Evolutionary conservation across 2,797 vertebrate genomes (phyloP), one percentile per base, ranked within the genome.

Genomic region (Morelia viridis): DNA sequence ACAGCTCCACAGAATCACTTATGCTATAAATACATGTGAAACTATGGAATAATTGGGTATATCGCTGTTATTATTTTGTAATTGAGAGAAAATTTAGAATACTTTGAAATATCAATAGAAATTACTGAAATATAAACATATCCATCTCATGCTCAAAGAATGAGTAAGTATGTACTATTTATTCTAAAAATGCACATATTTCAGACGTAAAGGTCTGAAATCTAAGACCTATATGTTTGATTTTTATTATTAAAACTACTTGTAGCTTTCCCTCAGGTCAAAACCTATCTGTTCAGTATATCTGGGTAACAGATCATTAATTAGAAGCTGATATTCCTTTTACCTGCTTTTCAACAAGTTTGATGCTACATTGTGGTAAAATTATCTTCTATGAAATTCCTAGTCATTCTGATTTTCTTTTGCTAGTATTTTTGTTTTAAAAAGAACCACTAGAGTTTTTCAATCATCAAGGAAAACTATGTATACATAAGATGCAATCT

Each of bases 81-180:
- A 91, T 87, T 92, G 58, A 92, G 28, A 93, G 65, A 3, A 93
- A 41, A 46, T 94, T 93, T 80, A 10, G 91, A 71, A 94, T 11
- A 93, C 13, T 94, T 90, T 91, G 76, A 93, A 94, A 90, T 90
- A 76, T 71, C 89, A 60, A 85, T 76, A 76, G 71, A 93, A 93
- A 87, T 90, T 88, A 94, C 24, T 92, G 46, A 94, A 94, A 92
- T 53, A 85, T 7, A 91, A 22, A 89, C 11, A 83, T n/a, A 22
- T 22, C 3, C 12, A 53, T 84, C 53, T 60, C 57, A 60, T 41
- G 46, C 53, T 41, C 35, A 85, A 65, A 85, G 35, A 53, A 17
- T 92, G 57, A 92, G 85, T 94, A 95, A 8, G 8, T 84, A 28
- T 26, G 13, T 83, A 88, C 26, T 50, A 83, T 11, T 71, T 46